phyloP scores from a whole-genome alignment of 2,797 vertebrate species.

The Argya squamiceps region DNA sequence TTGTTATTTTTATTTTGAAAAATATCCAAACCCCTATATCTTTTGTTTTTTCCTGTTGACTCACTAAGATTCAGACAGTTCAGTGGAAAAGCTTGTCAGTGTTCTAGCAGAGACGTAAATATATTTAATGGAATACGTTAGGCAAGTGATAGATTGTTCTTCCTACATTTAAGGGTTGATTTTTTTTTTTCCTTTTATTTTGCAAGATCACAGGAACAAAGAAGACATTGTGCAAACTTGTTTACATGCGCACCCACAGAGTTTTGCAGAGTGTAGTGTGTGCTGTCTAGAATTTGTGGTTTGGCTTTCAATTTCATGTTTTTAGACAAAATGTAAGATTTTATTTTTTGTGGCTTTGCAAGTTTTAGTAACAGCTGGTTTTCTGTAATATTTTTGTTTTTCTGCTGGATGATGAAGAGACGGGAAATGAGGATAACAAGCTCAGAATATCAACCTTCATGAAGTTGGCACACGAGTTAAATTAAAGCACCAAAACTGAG shows the following conservation, averaged over 20 bases:
- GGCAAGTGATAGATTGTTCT: background rate
- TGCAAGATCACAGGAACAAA: background rate
- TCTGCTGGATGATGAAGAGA: background rate
- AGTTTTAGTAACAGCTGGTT: background rate
- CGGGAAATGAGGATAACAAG: background rate
- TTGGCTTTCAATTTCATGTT: background rate
- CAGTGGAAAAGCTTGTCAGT: background rate
- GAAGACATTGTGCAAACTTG: background rate
- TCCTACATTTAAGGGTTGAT: background rate
- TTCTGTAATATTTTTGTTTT: background rate
- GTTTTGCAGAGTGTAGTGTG: background rate
- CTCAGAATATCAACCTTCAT: background rate
- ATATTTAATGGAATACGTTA: background rate
- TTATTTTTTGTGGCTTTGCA: background rate
- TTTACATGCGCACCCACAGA: background rate
- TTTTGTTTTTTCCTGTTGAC: background rate
- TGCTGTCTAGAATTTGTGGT: background rate
- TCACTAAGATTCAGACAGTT: background rate
- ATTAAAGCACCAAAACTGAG: background rate
- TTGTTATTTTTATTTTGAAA: background rate
- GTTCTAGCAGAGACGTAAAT: background rate
- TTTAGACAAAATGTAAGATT: background rate
- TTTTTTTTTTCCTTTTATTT: background rate
- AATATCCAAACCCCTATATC: accelerated
- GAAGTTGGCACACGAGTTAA: background rate